These are phyloP conservation scores for Pyrocephalus nanus DNA, from an alignment of 2,797 vertebrate genomes.

Conservation along the genomic window DNA sequence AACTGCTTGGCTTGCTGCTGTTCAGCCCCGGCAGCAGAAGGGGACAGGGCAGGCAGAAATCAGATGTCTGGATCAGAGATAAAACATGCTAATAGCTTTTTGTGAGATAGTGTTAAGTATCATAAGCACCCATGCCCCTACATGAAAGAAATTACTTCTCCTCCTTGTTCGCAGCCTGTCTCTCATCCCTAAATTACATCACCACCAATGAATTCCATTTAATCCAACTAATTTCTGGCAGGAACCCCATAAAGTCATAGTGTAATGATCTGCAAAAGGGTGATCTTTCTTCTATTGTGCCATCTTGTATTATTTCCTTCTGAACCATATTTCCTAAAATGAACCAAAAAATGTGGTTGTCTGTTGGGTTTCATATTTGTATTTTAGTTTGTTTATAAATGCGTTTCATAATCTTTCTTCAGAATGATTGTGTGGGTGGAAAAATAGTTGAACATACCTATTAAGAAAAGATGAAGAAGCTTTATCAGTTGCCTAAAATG, in stretches of 20 bases:
- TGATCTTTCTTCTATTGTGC: not conserved
- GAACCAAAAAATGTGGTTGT: not conserved
- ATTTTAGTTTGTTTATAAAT: slow-evolving; percentile 35
- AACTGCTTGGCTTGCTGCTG: not conserved
- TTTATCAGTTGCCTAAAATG: slow-evolving; percentile 33
- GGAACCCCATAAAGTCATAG: not conserved
- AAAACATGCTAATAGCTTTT: not conserved
- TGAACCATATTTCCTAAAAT: slow-evolving; percentile 2
- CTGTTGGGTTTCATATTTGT: not conserved
- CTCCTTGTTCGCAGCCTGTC: not conserved
- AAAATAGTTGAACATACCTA: slow-evolving; percentile 33
- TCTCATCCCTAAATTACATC: not conserved
- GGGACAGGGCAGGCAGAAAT: not conserved
- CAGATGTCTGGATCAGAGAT: not conserved
- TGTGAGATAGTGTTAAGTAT: not conserved
- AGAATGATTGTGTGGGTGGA: slow-evolving; percentile 28
- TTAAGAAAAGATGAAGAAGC: slow-evolving; percentile 50
- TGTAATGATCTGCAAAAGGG: not conserved
- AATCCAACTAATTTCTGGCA: not conserved
- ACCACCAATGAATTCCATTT: not conserved
- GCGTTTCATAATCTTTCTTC: not conserved
- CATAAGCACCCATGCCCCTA: not conserved
- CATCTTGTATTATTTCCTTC: not conserved
- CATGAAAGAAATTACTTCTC: not conserved
- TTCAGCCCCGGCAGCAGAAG: not conserved